phyloP scores from a whole-genome alignment of 2,797 vertebrate genomes.

The Siniperca undulata region DNA sequence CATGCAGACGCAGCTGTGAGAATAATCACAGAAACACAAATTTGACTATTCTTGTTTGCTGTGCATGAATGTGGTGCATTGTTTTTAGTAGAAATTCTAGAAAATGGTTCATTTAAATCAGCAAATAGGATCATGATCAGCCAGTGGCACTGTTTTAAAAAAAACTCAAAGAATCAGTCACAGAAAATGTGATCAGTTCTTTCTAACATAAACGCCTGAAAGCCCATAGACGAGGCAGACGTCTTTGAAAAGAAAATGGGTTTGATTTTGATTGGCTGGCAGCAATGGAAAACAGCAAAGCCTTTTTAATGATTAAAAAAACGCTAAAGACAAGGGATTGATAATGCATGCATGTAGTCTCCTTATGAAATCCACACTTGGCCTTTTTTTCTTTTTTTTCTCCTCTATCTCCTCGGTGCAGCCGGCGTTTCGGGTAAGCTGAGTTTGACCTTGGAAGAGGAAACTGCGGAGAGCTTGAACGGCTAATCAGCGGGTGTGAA shows the following conservation, averaged over 20 bases:
- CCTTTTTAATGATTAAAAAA: not conserved
- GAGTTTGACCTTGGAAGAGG: slow-evolving; percentile 74
- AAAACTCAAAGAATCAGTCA: not conserved
- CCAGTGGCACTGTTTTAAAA: not conserved
- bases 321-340: not conserved
- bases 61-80: not conserved
- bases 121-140: not conserved
- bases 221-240: not conserved
- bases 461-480: slow-evolving; percentile 41
- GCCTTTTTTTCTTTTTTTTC: not conserved
- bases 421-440: slow-evolving; percentile 67
- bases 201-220: not conserved
- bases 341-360: not conserved
- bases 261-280: not conserved
- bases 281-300: not conserved
- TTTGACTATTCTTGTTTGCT: not conserved
- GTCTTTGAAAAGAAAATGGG: not conserved
- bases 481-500: slow-evolving; percentile 47
- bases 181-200: slow-evolving; percentile 8
- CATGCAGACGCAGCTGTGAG: slow-evolving; percentile 5
- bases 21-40: not conserved
- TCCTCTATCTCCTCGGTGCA: slow-evolving; percentile 64
- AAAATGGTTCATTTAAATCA: not conserved
- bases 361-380: slow-evolving; percentile 16
- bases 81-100: not conserved